A percentile compares a stretch with the other conserved stretches of the same genome.
Evolutionary conservation across 1,140 invertebrate species (phyloP).

Genomic region (Cherax destructor): DNA sequence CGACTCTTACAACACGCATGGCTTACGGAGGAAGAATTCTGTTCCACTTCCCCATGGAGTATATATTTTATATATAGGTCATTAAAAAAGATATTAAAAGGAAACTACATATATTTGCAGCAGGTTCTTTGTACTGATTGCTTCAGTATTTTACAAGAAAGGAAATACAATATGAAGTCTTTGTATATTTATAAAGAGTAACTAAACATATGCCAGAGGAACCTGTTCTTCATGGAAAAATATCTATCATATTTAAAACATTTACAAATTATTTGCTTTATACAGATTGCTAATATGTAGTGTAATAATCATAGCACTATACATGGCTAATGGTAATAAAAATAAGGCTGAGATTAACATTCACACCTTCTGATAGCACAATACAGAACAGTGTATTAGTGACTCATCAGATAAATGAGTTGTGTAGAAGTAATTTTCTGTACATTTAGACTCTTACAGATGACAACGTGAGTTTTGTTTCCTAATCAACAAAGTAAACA

Average conservation of each 20-base stretch:
- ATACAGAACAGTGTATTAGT: background rate
- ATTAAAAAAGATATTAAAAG: background rate
- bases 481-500: background rate
- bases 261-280: background rate
- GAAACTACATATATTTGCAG: conserved; percentile 9
- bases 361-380: background rate
- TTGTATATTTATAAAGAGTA: background rate
- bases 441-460: background rate
- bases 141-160: background rate
- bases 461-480: background rate
- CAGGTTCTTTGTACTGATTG: conserved; percentile 5
- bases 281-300: background rate
- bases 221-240: conserved; percentile 4
- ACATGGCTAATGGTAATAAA: background rate
- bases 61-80: too few relatives aligned
- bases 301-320: background rate
- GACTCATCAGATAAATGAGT: background rate
- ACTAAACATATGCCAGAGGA: background rate
- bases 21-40: too few relatives aligned
- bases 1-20: too few relatives aligned
- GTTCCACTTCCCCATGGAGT: too few relatives aligned
- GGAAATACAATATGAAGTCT: background rate
- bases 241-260: background rate
- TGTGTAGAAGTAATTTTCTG: background rate
- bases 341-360: conserved; percentile 6